Conservation (phyloP, 2,113 vertebrate species). For the Rhabdornis inornatus region DNA sequence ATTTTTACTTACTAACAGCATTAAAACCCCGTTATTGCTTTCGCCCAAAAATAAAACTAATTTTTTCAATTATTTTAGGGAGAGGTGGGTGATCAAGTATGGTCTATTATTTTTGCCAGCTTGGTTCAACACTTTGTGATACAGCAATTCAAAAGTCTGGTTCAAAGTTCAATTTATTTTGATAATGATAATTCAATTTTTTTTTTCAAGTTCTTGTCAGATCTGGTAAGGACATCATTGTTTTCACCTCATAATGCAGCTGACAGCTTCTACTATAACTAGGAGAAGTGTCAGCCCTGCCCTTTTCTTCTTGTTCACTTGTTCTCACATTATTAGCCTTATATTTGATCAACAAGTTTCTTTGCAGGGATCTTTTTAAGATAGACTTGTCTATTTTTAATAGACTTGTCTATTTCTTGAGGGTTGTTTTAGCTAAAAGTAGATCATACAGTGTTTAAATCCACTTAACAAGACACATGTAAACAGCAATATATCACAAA, state of each 20-base stretch:
- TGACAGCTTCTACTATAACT: background rate
- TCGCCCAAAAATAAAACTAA: accelerated
- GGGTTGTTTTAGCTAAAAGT: background rate
- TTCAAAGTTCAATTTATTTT: background rate
- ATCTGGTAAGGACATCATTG: background rate
- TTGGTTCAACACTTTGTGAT: background rate
- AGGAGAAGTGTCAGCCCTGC: background rate
- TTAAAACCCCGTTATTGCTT: accelerated
- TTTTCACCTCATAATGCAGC: background rate
- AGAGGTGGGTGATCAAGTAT: background rate
- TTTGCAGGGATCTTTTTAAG: background rate
- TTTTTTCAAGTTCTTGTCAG: background rate
- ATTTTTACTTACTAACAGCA: background rate
- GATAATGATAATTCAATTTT: background rate
- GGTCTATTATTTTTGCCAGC: background rate
- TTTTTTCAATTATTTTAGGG: background rate
- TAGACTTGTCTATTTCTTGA: background rate
- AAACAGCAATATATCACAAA: background rate
- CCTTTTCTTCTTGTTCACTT: background rate
- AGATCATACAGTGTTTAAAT: background rate
- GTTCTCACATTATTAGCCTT: background rate
- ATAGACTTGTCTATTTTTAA: background rate
- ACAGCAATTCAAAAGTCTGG: background rate
- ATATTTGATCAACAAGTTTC: background rate
- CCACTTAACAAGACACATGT: background rate